A percentile compares a stretch with the other conserved stretches of the same genome.
phyloP scores from a whole-genome alignment of 30 jellyfish, hydroid and myxozoan species.

The Nemopilema nomurai region DNA sequence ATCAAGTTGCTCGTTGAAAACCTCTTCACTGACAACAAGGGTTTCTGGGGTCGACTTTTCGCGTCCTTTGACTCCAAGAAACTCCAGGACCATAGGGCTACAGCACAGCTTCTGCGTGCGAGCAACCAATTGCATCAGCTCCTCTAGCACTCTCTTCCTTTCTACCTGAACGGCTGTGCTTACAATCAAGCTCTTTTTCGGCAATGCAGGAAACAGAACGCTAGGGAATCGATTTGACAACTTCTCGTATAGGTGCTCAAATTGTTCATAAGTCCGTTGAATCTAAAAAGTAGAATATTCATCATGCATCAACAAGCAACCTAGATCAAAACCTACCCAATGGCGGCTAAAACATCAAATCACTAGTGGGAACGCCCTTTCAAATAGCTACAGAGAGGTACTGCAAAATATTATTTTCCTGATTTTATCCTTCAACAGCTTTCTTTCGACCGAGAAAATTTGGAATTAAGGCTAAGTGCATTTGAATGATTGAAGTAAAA shows the following conservation, averaged over 20 bases:
- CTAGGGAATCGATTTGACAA: conserved; percentile 87
- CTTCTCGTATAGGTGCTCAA: conserved; percentile 84
- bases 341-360: too few relatives aligned
- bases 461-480: too few relatives aligned
- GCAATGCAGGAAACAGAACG: conserved; percentile 82
- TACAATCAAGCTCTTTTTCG: conserved; percentile 63
- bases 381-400: too few relatives aligned
- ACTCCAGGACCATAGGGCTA: conserved; percentile 94
- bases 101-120: conserved; percentile 91
- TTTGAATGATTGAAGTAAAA: too few relatives aligned
- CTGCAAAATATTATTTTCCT: too few relatives aligned
- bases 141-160: conserved; percentile 65
- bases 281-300: conserved; percentile 57
- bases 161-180: conserved; percentile 53
- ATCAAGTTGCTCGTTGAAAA: conserved; percentile 30
- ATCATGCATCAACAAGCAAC: too few relatives aligned
- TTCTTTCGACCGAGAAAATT: too few relatives aligned
- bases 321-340: too few relatives aligned
- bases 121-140: conserved; percentile 86
- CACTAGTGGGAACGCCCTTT: too few relatives aligned
- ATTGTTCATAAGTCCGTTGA: conserved; percentile 80
- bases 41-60: conserved; percentile 25
- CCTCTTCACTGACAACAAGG: conserved; percentile 56
- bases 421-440: too few relatives aligned
- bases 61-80: conserved; percentile 75